A percentile compares a stretch with the other conserved stretches of the same genome.
Evolutionary conservation across 1,140 invertebrate species (phyloP).

Genomic region (Carcinoscorpius rotundicauda): DNA sequence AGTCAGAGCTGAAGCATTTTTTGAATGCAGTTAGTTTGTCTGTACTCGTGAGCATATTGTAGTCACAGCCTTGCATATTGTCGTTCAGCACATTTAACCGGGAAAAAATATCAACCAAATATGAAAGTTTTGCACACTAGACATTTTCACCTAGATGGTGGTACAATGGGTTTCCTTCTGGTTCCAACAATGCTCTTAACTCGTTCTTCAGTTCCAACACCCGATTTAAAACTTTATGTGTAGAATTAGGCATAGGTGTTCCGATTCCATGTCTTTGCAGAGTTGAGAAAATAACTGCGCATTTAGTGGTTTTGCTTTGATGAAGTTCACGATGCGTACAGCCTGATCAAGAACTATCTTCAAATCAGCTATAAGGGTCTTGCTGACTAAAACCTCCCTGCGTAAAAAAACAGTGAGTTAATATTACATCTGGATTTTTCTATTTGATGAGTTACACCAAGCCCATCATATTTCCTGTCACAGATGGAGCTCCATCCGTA

Average conservation of each 20-base stretch:
- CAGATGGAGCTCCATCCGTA: slow-evolving; percentile 6
- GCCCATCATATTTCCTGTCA: slow-evolving; percentile 1
- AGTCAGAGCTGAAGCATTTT: no score
- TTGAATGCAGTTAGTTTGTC: no score
- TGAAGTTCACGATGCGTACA: slow-evolving; percentile 21
- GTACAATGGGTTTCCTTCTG: no score
- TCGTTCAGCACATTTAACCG: no score
- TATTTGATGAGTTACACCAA: neutral
- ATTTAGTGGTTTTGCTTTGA: slow-evolving; percentile 19
- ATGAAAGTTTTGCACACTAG: no score
- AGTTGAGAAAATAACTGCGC: slow-evolving; percentile 19
- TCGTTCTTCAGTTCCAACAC: slow-evolving; percentile 14
- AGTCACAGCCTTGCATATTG: no score
- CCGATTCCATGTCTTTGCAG: slow-evolving; percentile 21
- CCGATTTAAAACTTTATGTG: slow-evolving; percentile 20
- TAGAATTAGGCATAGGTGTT: slow-evolving; percentile 18
- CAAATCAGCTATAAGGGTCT: neutral
- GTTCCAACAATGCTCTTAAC: no score
- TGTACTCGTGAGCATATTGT: no score
- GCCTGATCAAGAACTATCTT: slow-evolving; percentile 15
- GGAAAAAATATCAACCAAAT: no score
- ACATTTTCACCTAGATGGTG: no score
- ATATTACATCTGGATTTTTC: neutral
- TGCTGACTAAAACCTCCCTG: neutral
- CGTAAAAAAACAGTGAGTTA: slow-evolving; percentile 6